A percentile compares a stretch with the other conserved stretches of the same genome.
phyloP scores from a whole-genome alignment of 2,113 vertebrate species.

The Columba livia region DNA sequence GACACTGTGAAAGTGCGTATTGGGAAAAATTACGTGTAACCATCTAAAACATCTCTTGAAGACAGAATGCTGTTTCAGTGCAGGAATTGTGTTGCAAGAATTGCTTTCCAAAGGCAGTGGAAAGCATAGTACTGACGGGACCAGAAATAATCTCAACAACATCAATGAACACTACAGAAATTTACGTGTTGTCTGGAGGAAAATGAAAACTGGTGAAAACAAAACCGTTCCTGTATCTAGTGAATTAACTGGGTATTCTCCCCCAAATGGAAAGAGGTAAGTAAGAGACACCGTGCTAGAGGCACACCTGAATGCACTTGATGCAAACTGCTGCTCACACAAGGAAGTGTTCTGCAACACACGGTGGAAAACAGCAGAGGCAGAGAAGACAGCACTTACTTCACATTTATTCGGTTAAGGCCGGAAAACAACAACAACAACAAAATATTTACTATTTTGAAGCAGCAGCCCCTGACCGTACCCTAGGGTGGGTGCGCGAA shows the following conservation, averaged over 20 bases:
- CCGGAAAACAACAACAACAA: neutral
- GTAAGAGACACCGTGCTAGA: fast-evolving
- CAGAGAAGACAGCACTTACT: too few relatives aligned
- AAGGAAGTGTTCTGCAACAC: neutral
- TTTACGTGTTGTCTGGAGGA: fast-evolving
- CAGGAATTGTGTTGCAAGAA: neutral
- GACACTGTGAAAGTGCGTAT: fast-evolving
- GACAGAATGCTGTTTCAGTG: fast-evolving
- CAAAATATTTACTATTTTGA: fast-evolving
- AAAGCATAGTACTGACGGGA: fast-evolving
- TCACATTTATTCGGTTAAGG: neutral
- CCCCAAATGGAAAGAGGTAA: neutral
- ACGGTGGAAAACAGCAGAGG: neutral
- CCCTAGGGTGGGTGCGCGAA: fast-evolving
- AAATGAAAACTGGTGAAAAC: neutral
- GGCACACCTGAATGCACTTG: fast-evolving
- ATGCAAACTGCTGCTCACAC: neutral
- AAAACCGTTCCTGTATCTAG: neutral
- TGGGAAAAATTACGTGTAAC: fast-evolving
- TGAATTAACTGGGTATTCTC: neutral
- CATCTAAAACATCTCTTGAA: neutral
- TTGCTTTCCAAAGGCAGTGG: neutral
- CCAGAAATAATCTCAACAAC: neutral
- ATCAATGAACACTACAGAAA: neutral
- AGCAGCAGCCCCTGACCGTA: neutral